phyloP scores from a whole-genome alignment of 2,888 invertebrate genomes.

The Eilema depressum region DNA sequence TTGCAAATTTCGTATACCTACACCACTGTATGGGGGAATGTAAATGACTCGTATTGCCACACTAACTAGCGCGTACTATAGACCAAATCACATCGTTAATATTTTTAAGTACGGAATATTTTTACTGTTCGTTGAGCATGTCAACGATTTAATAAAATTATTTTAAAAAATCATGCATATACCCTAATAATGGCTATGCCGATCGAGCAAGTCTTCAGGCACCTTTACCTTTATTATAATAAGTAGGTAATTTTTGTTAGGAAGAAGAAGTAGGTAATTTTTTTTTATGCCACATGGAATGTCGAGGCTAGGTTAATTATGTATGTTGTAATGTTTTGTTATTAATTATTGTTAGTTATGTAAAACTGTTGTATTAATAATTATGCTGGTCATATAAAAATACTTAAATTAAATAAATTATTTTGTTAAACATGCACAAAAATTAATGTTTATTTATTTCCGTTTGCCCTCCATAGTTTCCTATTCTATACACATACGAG shows the following conservation, averaged over 20 bases:
- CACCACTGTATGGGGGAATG: too few species aligned
- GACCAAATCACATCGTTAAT: too few species aligned
- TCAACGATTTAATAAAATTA: too few species aligned
- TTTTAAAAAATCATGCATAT: too few species aligned
- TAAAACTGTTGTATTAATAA: not conserved
- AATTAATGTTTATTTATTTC: not conserved
- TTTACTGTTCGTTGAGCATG: too few species aligned
- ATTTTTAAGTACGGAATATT: too few species aligned
- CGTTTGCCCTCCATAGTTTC: not conserved
- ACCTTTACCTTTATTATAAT: not conserved
- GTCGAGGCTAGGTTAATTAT: not conserved
- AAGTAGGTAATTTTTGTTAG: not conserved
- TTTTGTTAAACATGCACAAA: not conserved
- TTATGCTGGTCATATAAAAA: slow-evolving; percentile 10
- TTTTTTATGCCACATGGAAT: not conserved
- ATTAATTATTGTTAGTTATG: not conserved
- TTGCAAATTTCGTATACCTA: too few species aligned
- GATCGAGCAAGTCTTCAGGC: not conserved
- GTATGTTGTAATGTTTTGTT: not conserved
- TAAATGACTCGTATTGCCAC: too few species aligned
- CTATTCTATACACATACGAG: not conserved
- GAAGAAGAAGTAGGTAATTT: not conserved
- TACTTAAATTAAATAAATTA: not conserved
- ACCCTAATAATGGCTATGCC: too few species aligned
- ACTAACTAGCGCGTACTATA: too few species aligned